These are phyloP conservation scores for Perccottus glenii DNA, from an alignment of 2,113 vertebrate genomes.

Conservation along the genomic window DNA sequence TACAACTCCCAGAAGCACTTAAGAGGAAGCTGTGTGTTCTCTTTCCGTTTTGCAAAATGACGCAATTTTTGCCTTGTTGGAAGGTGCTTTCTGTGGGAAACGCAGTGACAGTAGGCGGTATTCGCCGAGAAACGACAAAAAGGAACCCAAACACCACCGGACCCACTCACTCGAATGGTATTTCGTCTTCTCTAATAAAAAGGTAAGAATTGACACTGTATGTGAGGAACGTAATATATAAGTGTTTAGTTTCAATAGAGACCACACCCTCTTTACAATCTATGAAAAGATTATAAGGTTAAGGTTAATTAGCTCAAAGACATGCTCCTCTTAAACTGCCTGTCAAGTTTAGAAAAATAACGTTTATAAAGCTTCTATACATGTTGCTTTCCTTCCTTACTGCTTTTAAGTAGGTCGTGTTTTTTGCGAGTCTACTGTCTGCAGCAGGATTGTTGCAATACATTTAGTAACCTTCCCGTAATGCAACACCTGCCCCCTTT, in stretches of 20 bases:
- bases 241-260: slow-evolving; percentile 8
- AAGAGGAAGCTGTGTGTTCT: neutral
- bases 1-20: slow-evolving; percentile 65
- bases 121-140: slow-evolving; percentile 7
- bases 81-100: slow-evolving; percentile 76
- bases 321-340: neutral
- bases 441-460: slow-evolving; percentile 6
- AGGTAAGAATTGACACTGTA: slow-evolving; percentile 46
- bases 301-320: neutral
- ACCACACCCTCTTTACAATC: slow-evolving; percentile 41
- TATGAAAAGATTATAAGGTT: slow-evolving; percentile 4
- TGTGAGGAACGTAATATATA: neutral
- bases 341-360: neutral
- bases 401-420: slow-evolving; percentile 6
- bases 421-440: neutral
- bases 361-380: neutral
- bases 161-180: slow-evolving; percentile 34
- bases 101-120: neutral
- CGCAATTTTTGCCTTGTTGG: slow-evolving; percentile 84
- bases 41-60: slow-evolving; percentile 67
- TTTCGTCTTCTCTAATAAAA: slow-evolving; percentile 18
- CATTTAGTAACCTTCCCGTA: neutral
- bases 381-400: neutral
- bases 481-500: neutral
- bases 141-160: slow-evolving; percentile 4